Percentiles rank a stretch among this genome's conserved stretches.
These are phyloP conservation scores for Pegoplata infirma DNA, from an alignment of 2,888 invertebrate species.

Conservation along the genomic window DNA sequence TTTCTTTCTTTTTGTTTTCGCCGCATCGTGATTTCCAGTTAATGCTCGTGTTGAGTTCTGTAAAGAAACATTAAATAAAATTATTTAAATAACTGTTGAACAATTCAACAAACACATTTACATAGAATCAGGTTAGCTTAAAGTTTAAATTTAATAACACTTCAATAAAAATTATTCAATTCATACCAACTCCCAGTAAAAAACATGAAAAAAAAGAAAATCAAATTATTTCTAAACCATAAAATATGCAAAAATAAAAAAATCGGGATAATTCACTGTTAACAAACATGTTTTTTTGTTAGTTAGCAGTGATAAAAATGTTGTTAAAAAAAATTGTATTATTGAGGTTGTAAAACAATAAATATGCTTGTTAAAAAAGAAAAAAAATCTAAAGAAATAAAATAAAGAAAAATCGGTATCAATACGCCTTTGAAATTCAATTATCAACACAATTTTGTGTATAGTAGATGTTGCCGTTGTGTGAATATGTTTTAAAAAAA, in stretches of 20 bases:
- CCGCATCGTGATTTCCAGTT: too few species aligned
- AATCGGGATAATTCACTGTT: conserved; percentile 35
- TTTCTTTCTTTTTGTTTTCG: too few species aligned
- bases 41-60: background rate
- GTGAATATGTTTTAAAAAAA: background rate
- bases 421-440: conserved; percentile 65
- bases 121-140: too few species aligned
- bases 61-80: background rate
- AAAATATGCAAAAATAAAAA: conserved; percentile 56
- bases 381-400: conserved; percentile 65
- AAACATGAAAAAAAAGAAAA: conserved; percentile 23
- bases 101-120: too few species aligned
- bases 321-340: conserved; percentile 48
- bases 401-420: conserved; percentile 30
- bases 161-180: background rate
- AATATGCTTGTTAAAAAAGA: conserved; percentile 77
- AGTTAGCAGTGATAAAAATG: conserved; percentile 37
- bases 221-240: conserved; percentile 61
- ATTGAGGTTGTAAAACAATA: conserved; percentile 74
- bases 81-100: background rate
- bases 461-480: too few species aligned
- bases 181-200: background rate
- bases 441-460: conserved; percentile 62
- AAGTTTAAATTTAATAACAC: too few species aligned
- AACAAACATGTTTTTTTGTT: too few species aligned